A percentile compares a stretch with the other conserved stretches of the same genome.
These are phyloP conservation scores for Xestia sexstrigata DNA, from an alignment of 2,888 invertebrate genomes.

Conservation along the genomic window DNA sequence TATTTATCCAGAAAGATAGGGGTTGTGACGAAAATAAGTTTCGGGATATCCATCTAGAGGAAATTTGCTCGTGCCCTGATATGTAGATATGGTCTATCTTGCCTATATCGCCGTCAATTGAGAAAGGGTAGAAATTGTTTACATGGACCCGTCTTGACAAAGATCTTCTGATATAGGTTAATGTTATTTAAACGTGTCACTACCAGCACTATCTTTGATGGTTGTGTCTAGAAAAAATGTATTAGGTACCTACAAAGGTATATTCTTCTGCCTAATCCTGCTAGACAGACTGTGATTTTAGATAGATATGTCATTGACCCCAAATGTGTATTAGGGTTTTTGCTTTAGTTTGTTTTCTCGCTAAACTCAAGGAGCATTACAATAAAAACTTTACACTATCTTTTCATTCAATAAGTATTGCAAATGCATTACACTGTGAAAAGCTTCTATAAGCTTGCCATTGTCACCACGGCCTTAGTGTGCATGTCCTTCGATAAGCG, in stretches of 20 bases:
- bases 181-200: constrained; percentile 39
- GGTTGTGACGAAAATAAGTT: constrained; percentile 67
- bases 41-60: constrained; percentile 64
- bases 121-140: constrained; percentile 65
- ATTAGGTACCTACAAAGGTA: too few relatives aligned
- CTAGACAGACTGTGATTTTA: neutral
- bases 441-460: constrained; percentile 42
- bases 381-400: neutral
- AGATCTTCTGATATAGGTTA: constrained; percentile 48
- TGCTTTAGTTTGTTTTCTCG: neutral
- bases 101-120: constrained; percentile 52
- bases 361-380: neutral
- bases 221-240: neutral
- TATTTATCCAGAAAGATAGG: constrained; percentile 71
- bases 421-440: constrained; percentile 32
- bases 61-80: constrained; percentile 63
- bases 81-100: constrained; percentile 59
- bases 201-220: constrained; percentile 13
- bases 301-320: neutral
- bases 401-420: constrained; percentile 1
- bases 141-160: constrained; percentile 48
- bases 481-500: constrained; percentile 51
- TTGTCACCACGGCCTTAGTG: constrained; percentile 39
- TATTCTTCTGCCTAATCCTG: neutral
- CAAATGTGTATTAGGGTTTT: neutral